Evolutionary conservation across 1,140 invertebrate genomes (phyloP).

Genomic region (Kradibia gibbosae): DNA sequence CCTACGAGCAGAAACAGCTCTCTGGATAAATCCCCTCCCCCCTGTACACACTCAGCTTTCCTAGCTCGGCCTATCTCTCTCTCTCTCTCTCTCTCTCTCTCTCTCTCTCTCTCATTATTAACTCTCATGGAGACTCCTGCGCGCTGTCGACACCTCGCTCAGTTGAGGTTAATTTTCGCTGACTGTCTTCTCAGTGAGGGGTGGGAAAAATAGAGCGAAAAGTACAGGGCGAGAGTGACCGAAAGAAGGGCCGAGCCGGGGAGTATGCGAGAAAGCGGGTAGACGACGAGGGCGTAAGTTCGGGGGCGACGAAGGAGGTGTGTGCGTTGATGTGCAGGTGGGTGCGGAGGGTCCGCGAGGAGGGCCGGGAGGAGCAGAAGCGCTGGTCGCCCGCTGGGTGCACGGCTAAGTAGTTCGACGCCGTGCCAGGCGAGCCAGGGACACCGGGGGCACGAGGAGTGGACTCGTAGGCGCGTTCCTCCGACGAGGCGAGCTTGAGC

Average conservation of each 20-base stretch:
- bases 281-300: too few species aligned
- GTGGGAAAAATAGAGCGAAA: not conserved
- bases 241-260: not conserved
- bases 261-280: not conserved
- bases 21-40: not conserved
- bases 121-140: not conserved
- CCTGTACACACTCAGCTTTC: too few species aligned
- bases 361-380: not conserved
- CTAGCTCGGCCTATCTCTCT: too few species aligned
- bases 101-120: not conserved
- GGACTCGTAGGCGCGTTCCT: not conserved
- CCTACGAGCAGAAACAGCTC: not conserved
- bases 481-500: slow-evolving; percentile 2
- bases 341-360: too few species aligned
- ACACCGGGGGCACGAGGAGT: not conserved
- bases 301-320: not conserved
- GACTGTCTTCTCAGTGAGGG: not conserved
- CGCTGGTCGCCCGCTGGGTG: not conserved
- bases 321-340: too few species aligned
- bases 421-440: not conserved
- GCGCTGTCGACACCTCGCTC: not conserved
- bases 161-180: slow-evolving; percentile 21
- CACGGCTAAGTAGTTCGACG: slow-evolving; percentile 11
- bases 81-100: not conserved
- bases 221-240: not conserved